Conservation (phyloP, 2,888 invertebrate genomes). For the Troides oblongomaculatus region DNA sequence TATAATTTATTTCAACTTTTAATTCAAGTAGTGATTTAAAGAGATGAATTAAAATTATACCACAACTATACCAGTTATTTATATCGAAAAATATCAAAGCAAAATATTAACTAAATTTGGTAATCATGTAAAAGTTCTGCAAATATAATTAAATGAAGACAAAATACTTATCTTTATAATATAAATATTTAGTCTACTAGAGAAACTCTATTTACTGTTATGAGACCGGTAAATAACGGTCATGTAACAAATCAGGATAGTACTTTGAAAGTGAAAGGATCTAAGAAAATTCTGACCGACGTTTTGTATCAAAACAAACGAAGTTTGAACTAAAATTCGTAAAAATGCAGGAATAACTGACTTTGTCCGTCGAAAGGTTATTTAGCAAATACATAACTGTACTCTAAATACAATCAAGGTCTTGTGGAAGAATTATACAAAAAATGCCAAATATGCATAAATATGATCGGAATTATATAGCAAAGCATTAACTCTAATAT, state of each 20-base stretch:
- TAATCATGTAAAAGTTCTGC: too few species aligned
- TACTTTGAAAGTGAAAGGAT: conserved; percentile 33
- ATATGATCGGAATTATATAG: conserved; percentile 16
- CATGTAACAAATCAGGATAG: conserved; percentile 7
- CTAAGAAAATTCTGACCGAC: conserved; percentile 12
- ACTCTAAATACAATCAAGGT: conserved; percentile 27
- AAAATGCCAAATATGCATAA: conserved; percentile 24
- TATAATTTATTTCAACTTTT: too few species aligned
- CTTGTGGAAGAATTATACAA: conserved; percentile 23
- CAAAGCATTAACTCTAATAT: background rate
- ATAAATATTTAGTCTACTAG: too few species aligned
- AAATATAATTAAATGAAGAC: too few species aligned
- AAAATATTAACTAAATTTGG: too few species aligned
- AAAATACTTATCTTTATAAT: too few species aligned
- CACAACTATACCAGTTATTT: too few species aligned
- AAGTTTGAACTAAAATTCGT: background rate
- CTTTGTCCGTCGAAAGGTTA: conserved; percentile 2
- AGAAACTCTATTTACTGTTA: conserved; percentile 1
- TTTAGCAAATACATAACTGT: conserved; percentile 21
- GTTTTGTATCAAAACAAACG: conserved; percentile 24
- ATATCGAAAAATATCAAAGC: too few species aligned
- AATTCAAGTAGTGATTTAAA: too few species aligned
- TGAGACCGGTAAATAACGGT: conserved; percentile 20
- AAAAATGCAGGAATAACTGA: conserved; percentile 1
- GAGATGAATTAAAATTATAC: too few species aligned